These are phyloP conservation scores for Halocaridina rubra DNA, from an alignment of 2,888 invertebrate species.

Conservation along the genomic window DNA sequence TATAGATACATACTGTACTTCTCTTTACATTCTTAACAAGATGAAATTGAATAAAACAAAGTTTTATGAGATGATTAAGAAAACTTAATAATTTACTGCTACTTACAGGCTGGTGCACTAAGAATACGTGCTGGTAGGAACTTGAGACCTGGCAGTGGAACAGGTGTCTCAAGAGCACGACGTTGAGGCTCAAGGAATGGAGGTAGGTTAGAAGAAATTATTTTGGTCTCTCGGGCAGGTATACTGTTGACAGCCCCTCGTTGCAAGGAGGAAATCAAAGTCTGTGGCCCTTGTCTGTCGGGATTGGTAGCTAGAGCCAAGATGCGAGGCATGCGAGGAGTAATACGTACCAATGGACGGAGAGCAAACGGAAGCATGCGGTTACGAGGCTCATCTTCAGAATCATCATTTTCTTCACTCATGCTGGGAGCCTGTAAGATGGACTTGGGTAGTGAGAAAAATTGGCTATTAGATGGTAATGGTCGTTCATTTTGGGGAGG, in stretches of 20 bases:
- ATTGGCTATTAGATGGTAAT: not conserved
- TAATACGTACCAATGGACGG: conserved; percentile 17
- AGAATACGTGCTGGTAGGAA: conserved; percentile 32
- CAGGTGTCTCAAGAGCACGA: conserved; percentile 54
- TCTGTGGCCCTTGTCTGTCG: not conserved
- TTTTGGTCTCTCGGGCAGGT: not conserved
- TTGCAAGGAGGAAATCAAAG: conserved; percentile 15
- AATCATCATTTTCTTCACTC: not conserved
- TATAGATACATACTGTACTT: not conserved
- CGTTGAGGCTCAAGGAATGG: conserved; percentile 39
- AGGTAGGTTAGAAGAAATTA: too few species aligned
- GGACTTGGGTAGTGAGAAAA: not conserved
- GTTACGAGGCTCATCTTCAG: conserved; percentile 10
- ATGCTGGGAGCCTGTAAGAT: not conserved
- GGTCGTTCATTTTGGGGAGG: not conserved
- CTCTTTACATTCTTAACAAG: not conserved
- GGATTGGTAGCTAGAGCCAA: not conserved
- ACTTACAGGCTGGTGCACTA: conserved; percentile 40
- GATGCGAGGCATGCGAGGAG: conserved; percentile 24
- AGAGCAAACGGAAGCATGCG: conserved; percentile 42
- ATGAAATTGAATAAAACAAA: too few species aligned
- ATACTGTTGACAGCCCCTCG: conserved; percentile 45
- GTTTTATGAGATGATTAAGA: not conserved
- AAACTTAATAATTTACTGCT: not conserved
- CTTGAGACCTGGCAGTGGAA: conserved; percentile 36